These are phyloP conservation scores for Chelon auratus DNA, from an alignment of 2,797 vertebrate genomes.

Conservation along the genomic window DNA sequence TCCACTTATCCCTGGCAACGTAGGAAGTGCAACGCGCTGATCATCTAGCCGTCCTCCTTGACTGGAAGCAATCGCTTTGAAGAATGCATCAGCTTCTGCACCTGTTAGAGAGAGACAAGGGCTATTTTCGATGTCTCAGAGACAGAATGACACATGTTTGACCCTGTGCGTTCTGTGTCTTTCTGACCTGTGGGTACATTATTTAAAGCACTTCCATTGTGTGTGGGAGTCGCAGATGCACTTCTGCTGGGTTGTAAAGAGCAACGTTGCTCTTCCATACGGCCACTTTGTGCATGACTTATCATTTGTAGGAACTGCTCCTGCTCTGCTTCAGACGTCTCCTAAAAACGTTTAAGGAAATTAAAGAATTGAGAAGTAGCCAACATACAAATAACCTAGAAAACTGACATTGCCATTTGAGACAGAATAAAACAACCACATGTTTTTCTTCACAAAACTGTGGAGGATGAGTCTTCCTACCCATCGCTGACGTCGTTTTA, in stretches of 20 bases:
- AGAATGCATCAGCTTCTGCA: constrained; percentile 63
- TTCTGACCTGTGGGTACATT: constrained; percentile 60
- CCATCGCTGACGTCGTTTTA: neutral
- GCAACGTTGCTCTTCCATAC: constrained; percentile 80
- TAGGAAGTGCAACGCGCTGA: constrained; percentile 59
- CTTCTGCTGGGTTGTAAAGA: constrained; percentile 71
- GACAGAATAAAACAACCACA: neutral
- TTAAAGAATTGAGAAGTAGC: constrained; percentile 1
- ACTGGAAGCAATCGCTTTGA: constrained; percentile 56
- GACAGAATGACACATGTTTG: constrained; percentile 35
- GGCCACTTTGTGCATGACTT: constrained; percentile 65
- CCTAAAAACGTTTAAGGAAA: constrained; percentile 38
- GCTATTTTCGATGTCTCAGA: constrained; percentile 36
- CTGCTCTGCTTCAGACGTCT: constrained; percentile 49
- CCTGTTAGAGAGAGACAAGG: constrained; percentile 46
- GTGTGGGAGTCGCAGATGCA: constrained; percentile 55
- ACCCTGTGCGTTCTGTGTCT: constrained; percentile 19
- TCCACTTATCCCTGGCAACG: constrained; percentile 53
- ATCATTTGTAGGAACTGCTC: constrained; percentile 71
- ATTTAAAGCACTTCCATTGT: constrained; percentile 61
- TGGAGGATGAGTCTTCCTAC: neutral
- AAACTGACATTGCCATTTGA: neutral
- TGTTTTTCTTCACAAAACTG: neutral
- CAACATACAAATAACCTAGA: neutral
- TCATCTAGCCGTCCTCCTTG: constrained; percentile 60